A percentile compares a stretch with the other conserved stretches of the same genome.
These are phyloP conservation scores for Rhadinocentrus ornatus DNA, from an alignment of 2,797 vertebrate species.

Conservation along the genomic window DNA sequence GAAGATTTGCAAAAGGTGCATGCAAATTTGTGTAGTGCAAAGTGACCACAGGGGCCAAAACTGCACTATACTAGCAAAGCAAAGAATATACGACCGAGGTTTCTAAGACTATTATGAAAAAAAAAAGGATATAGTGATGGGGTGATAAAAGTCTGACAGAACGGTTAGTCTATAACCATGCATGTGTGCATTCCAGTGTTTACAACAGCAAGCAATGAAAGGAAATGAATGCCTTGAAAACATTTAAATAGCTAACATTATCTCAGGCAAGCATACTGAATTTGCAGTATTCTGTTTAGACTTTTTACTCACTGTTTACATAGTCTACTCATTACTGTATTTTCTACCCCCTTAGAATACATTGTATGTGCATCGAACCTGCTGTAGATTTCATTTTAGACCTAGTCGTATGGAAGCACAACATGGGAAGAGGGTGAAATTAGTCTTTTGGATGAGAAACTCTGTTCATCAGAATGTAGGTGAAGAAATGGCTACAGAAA, in stretches of 20 bases:
- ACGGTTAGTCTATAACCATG: conserved; percentile 55
- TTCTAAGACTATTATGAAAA: conserved; percentile 22
- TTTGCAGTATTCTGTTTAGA: conserved; percentile 3
- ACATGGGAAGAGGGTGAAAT: conserved; percentile 60
- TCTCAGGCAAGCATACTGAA: conserved; percentile 25
- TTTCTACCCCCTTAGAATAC: conserved; percentile 32
- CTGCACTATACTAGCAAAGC: conserved; percentile 30
- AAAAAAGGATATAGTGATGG: conserved; percentile 42
- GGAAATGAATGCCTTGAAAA: conserved; percentile 26
- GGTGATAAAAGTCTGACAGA: conserved; percentile 35
- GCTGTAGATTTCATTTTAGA: conserved; percentile 49
- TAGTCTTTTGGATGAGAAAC: conserved; percentile 55
- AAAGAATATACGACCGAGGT: conserved; percentile 25
- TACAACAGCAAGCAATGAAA: conserved; percentile 67
- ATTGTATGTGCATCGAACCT: conserved; percentile 42
- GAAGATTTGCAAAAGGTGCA: conserved; percentile 49
- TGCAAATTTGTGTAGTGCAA: conserved; percentile 51
- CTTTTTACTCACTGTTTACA: not conserved
- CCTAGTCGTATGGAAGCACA: conserved; percentile 57
- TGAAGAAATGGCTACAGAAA: conserved; percentile 51
- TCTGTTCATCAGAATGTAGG: conserved; percentile 53
- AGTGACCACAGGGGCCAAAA: conserved; percentile 21
- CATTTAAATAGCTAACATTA: conserved; percentile 7
- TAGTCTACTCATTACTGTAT: conserved; percentile 23
- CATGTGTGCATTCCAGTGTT: conserved; percentile 67